These are phyloP conservation scores for Pteronotus mesoamericanus DNA, from an alignment of 2,797 vertebrate species.

Conservation along the genomic window DNA sequence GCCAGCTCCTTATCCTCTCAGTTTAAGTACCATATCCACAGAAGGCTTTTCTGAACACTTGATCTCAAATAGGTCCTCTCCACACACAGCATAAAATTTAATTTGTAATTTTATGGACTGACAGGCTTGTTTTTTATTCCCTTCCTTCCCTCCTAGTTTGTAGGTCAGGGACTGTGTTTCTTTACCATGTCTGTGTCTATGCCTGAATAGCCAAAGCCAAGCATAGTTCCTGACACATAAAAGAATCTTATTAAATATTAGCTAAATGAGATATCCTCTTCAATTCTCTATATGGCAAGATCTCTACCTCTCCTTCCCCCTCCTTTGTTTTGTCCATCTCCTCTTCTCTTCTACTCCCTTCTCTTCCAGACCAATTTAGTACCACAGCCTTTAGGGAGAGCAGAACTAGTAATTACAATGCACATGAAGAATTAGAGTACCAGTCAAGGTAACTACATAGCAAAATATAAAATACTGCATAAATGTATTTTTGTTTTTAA, in stretches of 20 bases:
- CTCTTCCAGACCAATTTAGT: neutral
- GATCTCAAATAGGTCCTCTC: neutral
- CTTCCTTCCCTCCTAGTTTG: neutral
- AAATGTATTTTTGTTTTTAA: neutral
- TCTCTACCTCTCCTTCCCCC: neutral
- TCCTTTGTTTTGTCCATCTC: neutral
- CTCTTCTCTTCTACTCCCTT: neutral
- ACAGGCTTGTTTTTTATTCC: neutral
- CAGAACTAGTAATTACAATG: neutral
- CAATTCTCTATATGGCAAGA: neutral
- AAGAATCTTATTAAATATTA: neutral
- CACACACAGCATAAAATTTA: neutral
- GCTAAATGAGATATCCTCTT: neutral
- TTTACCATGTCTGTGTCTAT: neutral
- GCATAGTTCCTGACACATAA: neutral
- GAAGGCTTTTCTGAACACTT: neutral
- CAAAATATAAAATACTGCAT: neutral
- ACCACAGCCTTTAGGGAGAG: neutral
- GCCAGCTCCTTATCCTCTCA: neutral
- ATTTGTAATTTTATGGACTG: neutral
- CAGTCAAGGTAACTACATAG: neutral
- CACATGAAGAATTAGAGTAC: neutral
- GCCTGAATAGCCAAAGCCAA: neutral
- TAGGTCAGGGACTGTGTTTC: neutral
- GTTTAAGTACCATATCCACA: neutral